Conservation (phyloP, 2,888 invertebrate species). For the Synanthedon vespiformis region DNA sequence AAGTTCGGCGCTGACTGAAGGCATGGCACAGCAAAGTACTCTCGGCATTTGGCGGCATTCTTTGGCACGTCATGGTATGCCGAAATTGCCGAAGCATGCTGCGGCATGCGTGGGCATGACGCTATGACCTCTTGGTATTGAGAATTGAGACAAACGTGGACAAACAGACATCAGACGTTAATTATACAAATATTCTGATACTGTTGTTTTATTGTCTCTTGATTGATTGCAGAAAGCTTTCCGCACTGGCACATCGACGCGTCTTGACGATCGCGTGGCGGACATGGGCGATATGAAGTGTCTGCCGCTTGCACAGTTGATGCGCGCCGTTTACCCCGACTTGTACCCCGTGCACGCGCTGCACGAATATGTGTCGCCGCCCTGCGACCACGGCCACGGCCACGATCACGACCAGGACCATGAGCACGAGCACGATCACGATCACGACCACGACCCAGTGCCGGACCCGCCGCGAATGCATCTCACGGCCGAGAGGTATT, state of each 20-base stretch:
- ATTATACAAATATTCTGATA: no score
- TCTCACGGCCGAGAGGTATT: conserved; percentile 81
- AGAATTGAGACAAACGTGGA: no score
- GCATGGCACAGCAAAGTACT: no score
- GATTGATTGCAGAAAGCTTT: conserved; percentile 79
- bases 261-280: conserved; percentile 92
- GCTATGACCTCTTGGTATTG: no score
- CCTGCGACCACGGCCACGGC: conserved; percentile 40
- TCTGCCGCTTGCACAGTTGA: conserved; percentile 81
- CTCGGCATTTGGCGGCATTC: no score
- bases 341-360: conserved; percentile 88
- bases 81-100: no score
- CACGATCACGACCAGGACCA: conserved; percentile 62
- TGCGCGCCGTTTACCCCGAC: conserved; percentile 91
- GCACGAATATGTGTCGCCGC: conserved; percentile 24
- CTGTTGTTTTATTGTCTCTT: no score
- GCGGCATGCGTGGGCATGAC: no score
- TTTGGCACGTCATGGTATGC: no score
- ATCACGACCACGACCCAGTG: conserved; percentile 43
- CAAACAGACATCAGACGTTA: no score
- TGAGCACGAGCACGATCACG: conserved; percentile 30
- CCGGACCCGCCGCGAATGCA: conserved; percentile 84
- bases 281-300: conserved; percentile 95
- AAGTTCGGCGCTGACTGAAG: no score
- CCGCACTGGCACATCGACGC: conserved; percentile 87